phyloP scores from a whole-genome alignment of 2,113 vertebrate species.

The Garra rufa region DNA sequence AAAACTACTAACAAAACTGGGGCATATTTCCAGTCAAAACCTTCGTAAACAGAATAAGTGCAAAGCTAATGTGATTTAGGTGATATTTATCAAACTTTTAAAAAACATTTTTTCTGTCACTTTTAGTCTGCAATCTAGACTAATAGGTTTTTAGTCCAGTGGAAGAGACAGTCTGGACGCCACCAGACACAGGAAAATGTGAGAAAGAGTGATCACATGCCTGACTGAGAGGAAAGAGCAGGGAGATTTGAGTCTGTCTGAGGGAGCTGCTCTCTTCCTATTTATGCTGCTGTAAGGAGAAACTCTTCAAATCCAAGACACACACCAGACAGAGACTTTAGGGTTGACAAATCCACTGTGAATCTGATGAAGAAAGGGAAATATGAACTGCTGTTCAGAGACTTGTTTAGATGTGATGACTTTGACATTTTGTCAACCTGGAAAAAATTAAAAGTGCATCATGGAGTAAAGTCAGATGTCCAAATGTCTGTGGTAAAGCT shows the following conservation, averaged over 20 bases:
- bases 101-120: background rate
- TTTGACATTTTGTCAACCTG: too few relatives aligned
- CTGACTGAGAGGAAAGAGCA: slow-evolving; percentile 4
- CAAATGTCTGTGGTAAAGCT: too few relatives aligned
- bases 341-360: background rate
- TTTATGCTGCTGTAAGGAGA: too few relatives aligned
- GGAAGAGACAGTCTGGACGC: slow-evolving; percentile 8
- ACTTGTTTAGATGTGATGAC: slow-evolving; percentile 6
- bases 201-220: background rate
- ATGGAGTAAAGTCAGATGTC: too few relatives aligned
- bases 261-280: background rate
- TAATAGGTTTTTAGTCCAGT: background rate
- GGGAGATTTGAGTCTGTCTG: slow-evolving; percentile 15
- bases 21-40: too few relatives aligned
- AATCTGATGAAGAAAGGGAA: background rate
- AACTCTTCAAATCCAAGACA: background rate
- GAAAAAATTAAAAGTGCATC: too few relatives aligned
- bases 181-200: slow-evolving; percentile 26
- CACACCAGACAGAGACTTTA: background rate
- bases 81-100: background rate
- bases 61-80: background rate
- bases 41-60: too few relatives aligned
- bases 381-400: background rate
- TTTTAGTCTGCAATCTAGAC: background rate
- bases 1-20: background rate